phyloP scores from a whole-genome alignment of 2,888 invertebrate species.

The Cremastobaeus sp. region DNA sequence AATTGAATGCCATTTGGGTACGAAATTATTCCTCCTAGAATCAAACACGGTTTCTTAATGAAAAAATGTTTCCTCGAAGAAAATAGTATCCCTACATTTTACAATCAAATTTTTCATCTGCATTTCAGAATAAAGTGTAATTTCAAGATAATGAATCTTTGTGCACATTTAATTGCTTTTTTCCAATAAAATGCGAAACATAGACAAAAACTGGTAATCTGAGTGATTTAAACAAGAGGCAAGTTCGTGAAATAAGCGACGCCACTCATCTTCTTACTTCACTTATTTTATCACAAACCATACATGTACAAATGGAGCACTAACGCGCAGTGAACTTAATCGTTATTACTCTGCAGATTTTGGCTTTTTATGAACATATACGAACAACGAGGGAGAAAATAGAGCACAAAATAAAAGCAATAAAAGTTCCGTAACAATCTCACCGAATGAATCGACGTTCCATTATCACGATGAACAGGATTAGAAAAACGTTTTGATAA shows the following conservation, averaged over 20 bases:
- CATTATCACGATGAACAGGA: slow-evolving; percentile 39
- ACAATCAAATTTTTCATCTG: too few species aligned
- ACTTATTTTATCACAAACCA: slow-evolving; percentile 12
- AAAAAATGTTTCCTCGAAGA: too few species aligned
- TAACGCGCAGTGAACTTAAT: slow-evolving; percentile 13
- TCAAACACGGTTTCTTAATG: too few species aligned
- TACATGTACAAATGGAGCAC: slow-evolving; percentile 8
- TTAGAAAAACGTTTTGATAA: slow-evolving; percentile 22
- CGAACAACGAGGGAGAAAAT: slow-evolving; percentile 31
- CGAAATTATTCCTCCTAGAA: too few species aligned
- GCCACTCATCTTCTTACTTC: not conserved
- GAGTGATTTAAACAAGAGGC: too few species aligned
- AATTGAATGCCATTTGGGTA: too few species aligned
- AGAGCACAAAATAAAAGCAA: slow-evolving; percentile 41
- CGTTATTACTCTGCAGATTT: slow-evolving; percentile 26
- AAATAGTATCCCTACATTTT: too few species aligned
- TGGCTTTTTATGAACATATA: slow-evolving; percentile 18
- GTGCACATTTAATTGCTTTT: too few species aligned
- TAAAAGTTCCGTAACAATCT: slow-evolving; percentile 38
- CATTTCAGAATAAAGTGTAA: too few species aligned
- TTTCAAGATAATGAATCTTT: too few species aligned
- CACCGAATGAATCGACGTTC: slow-evolving; percentile 33
- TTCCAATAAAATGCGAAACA: too few species aligned
- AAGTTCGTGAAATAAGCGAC: not conserved
- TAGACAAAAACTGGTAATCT: too few species aligned